phyloP scores from a whole-genome alignment of 2,113 vertebrate species.

The Leptodactylus fuscus region DNA sequence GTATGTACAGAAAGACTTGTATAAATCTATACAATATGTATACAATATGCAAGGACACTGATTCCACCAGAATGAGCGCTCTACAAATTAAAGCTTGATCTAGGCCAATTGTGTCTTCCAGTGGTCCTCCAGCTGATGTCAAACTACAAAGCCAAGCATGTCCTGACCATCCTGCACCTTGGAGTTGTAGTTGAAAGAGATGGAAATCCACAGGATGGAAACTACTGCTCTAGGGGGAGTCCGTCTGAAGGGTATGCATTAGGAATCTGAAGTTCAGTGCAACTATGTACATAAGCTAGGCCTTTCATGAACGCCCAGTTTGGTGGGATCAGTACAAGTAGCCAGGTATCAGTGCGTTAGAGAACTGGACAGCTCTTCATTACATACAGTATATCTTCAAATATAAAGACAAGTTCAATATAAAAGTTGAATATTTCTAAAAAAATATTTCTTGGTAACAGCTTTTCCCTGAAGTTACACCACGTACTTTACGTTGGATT shows the following conservation, averaged over 20 bases:
- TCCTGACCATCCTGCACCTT: neutral
- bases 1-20: constrained; percentile 23
- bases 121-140: neutral
- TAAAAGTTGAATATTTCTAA: constrained; percentile 92
- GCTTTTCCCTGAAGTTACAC: constrained; percentile 89
- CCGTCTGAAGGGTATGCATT: neutral
- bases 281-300: neutral
- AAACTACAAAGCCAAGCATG: neutral
- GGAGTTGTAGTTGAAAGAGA: neutral
- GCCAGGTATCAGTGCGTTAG: constrained; percentile 94
- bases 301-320: neutral
- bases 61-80: neutral
- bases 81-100: neutral
- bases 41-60: constrained; percentile 8
- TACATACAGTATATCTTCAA: constrained; percentile 78
- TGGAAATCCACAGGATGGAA: neutral
- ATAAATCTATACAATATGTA: constrained; percentile 27
- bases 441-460: constrained; percentile 85
- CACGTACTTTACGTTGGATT: constrained; percentile 81
- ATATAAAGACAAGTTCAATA: constrained; percentile 85
- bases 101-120: neutral
- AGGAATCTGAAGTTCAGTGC: neutral
- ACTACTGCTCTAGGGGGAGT: neutral
- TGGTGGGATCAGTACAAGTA: constrained; percentile 63
- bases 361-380: constrained; percentile 89